Percentiles rank a stretch among this genome's conserved stretches.
Evolutionary conservation across 1,140 invertebrate genomes (phyloP).

Genomic region (Lycorma delicatula): DNA sequence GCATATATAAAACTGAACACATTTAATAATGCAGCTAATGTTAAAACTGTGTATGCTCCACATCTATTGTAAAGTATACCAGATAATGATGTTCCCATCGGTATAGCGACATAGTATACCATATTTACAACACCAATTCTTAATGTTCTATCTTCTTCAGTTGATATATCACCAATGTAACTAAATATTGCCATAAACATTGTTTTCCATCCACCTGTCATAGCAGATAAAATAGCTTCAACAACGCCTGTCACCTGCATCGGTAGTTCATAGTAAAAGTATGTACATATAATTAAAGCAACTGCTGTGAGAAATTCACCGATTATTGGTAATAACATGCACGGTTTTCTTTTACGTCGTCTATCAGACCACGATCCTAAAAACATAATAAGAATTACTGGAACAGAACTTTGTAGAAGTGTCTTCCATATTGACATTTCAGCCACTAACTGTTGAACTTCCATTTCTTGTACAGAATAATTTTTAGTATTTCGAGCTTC

Average conservation of each 20-base stretch:
- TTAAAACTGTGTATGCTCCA: constrained; percentile 70
- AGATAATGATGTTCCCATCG: constrained; percentile 41
- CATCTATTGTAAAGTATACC: constrained; percentile 49
- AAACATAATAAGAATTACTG: constrained; percentile 65
- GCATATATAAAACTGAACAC: constrained; percentile 63
- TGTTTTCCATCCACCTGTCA: constrained; percentile 78
- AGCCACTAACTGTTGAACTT: constrained; percentile 63
- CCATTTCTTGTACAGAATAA: constrained; percentile 57
- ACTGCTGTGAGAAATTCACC: constrained; percentile 69
- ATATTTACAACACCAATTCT: constrained; percentile 76
- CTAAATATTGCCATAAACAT: constrained; percentile 86
- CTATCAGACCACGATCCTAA: constrained; percentile 47
- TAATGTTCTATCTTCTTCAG: constrained; percentile 66
- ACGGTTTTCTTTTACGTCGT: constrained; percentile 65
- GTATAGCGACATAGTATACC: constrained; percentile 68
- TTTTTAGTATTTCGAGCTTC: constrained; percentile 57
- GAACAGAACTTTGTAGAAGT: constrained; percentile 62
- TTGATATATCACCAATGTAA: constrained; percentile 78
- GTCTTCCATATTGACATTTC: constrained; percentile 74
- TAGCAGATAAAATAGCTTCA: constrained; percentile 65
- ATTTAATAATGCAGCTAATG: constrained; percentile 61
- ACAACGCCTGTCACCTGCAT: constrained; percentile 67
- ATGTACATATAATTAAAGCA: constrained; percentile 68
- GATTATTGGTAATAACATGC: constrained; percentile 71
- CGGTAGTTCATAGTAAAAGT: constrained; percentile 52